These are phyloP conservation scores for Elegia similella DNA, from an alignment of 2,888 invertebrate genomes.

Conservation along the genomic window DNA sequence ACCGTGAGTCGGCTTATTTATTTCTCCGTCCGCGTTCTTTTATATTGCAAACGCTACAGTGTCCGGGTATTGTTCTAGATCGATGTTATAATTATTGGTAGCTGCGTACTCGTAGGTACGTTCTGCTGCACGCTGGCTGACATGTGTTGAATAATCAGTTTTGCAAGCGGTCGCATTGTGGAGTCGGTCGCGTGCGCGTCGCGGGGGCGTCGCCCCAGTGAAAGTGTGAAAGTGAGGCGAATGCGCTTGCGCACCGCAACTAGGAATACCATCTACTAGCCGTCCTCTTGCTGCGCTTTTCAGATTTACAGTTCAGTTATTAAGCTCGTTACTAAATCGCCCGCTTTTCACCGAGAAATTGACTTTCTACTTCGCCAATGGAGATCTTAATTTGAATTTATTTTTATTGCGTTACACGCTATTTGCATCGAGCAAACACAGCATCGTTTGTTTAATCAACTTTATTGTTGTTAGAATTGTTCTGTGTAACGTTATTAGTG, in stretches of 20 bases:
- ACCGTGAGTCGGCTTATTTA: conserved; percentile 45
- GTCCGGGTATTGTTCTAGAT: conserved; percentile 21
- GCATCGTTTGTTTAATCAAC: background rate
- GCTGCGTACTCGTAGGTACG: background rate
- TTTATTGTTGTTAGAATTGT: background rate
- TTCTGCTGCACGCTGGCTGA: conserved; percentile 22
- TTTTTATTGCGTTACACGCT: conserved; percentile 9
- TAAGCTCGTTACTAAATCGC: conserved; percentile 23
- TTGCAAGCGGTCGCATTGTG: conserved; percentile 58
- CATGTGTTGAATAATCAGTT: conserved; percentile 69
- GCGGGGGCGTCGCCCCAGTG: conserved; percentile 76
- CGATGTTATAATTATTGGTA: conserved; percentile 8
- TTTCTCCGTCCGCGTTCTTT: conserved; percentile 34
- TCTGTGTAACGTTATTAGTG: background rate
- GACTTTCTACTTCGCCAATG: conserved; percentile 11
- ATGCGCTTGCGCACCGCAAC: conserved; percentile 52
- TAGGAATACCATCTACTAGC: conserved; percentile 29
- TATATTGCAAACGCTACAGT: conserved; percentile 20
- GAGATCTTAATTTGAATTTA: conserved; percentile 2
- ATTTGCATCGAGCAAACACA: conserved; percentile 1
- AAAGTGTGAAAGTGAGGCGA: conserved; percentile 81
- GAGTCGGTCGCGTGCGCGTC: conserved; percentile 42
- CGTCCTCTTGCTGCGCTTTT: conserved; percentile 33
- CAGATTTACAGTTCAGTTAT: conserved; percentile 38
- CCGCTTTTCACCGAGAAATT: conserved; percentile 13